Conservation (phyloP, 1,140 invertebrate genomes). For the Thrips palmi region DNA sequence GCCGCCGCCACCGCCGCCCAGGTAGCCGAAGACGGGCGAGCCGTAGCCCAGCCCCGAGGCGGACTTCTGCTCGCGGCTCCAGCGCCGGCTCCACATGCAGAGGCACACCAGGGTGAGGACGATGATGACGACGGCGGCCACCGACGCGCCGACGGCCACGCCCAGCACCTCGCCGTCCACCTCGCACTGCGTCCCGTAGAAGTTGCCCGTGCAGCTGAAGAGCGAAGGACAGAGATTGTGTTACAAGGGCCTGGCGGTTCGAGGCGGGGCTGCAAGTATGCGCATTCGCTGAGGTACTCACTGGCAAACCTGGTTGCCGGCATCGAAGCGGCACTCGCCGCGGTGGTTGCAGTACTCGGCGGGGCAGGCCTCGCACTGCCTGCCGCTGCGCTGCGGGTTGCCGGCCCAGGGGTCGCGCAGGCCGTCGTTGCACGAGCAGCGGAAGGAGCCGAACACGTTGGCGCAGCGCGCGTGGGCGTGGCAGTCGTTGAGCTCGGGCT, state of each 20-base stretch:
- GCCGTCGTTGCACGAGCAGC: constrained; percentile 63
- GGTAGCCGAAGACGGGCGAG: constrained; percentile 65
- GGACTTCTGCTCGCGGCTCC: constrained; percentile 71
- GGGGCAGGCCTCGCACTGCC: constrained; percentile 57
- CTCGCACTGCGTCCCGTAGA: constrained; percentile 74
- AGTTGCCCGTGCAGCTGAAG: constrained; percentile 59
- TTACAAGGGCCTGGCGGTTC: neutral
- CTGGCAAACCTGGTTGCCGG: constrained; percentile 60
- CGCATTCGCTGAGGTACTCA: constrained; percentile 26
- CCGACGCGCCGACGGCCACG: constrained; percentile 73
- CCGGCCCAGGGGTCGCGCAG: constrained; percentile 53
- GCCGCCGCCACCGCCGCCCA: constrained; percentile 39
- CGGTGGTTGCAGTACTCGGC: constrained; percentile 62
- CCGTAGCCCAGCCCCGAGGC: constrained; percentile 37
- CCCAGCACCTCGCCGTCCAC: constrained; percentile 80
- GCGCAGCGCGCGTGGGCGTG: constrained; percentile 66
- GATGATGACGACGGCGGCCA: constrained; percentile 74
- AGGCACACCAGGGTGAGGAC: constrained; percentile 67
- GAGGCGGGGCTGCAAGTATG: constrained; percentile 3
- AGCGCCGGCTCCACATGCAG: constrained; percentile 79
- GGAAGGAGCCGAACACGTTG: constrained; percentile 79
- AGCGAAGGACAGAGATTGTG: constrained; percentile 10
- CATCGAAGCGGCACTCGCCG: constrained; percentile 59
- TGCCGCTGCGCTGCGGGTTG: constrained; percentile 39
- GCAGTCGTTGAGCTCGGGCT: constrained; percentile 78